Evolutionary conservation across 2,113 vertebrate genomes (phyloP).

Genomic region (Grammomys surdaster): DNA sequence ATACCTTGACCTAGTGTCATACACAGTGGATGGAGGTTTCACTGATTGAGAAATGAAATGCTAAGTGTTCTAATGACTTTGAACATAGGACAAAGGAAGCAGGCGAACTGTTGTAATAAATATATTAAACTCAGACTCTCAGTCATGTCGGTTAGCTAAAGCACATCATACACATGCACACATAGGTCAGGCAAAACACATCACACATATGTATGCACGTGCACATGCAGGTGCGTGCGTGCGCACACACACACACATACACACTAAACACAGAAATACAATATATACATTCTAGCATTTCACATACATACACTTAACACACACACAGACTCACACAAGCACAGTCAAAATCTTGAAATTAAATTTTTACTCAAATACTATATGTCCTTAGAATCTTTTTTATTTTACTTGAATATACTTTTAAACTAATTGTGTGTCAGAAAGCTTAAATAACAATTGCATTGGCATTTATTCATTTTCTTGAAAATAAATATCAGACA

Average conservation of each 20-base stretch:
- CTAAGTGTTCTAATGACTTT: constrained; percentile 13
- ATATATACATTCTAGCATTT: too few relatives aligned
- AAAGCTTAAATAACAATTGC: background rate
- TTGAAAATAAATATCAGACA: too few relatives aligned
- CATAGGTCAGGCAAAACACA: background rate
- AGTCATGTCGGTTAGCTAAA: background rate
- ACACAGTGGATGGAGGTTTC: background rate
- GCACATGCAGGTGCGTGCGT: too few relatives aligned
- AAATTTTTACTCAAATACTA: background rate
- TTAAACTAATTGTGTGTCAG: background rate
- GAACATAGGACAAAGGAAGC: background rate
- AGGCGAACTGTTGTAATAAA: background rate
- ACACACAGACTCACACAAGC: background rate
- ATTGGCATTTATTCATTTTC: background rate
- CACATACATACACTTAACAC: background rate
- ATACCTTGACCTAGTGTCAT: background rate
- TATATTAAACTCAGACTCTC: background rate
- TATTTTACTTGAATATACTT: background rate
- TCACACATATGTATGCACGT: background rate
- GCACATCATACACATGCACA: background rate
- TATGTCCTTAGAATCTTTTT: background rate
- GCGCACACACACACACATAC: background rate
- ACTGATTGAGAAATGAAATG: constrained; percentile 46
- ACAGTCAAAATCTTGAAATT: background rate
- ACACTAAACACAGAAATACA: background rate